Percentiles rank a stretch among this genome's conserved stretches.
These are phyloP conservation scores for Anhinga anhinga DNA, from an alignment of 2,113 vertebrate genomes.

Conservation along the genomic window DNA sequence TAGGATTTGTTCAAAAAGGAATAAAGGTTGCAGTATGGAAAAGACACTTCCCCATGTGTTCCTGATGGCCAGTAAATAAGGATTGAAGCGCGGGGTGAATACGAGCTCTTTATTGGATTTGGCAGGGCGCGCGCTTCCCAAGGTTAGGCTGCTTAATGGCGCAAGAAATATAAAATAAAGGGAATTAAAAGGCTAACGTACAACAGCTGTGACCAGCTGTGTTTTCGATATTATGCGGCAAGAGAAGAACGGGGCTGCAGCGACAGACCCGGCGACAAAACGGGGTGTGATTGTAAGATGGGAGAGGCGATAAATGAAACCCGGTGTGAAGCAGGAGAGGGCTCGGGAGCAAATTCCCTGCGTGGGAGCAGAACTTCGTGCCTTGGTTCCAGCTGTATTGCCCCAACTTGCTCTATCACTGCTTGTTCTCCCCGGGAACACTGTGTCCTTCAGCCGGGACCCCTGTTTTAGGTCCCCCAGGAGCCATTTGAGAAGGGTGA, in stretches of 20 bases:
- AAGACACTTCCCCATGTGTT: background rate
- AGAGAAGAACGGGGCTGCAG: fast-evolving
- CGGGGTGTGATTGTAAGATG: fast-evolving
- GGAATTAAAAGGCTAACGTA: fast-evolving
- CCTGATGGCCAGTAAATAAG: background rate
- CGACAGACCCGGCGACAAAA: fast-evolving
- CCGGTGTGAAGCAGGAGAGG: background rate
- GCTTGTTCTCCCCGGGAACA: fast-evolving
- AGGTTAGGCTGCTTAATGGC: background rate
- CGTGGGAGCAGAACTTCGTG: fast-evolving
- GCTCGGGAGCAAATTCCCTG: fast-evolving
- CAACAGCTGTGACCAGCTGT: background rate
- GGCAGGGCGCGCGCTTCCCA: background rate
- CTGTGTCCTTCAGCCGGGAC: fast-evolving
- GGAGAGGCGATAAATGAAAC: background rate
- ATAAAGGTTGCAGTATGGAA: background rate
- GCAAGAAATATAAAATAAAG: background rate
- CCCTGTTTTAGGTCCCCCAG: fast-evolving
- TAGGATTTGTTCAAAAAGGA: background rate
- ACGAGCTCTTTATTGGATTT: background rate
- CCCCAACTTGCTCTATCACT: fast-evolving
- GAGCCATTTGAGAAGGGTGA: background rate
- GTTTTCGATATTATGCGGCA: fast-evolving
- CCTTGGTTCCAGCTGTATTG: background rate
- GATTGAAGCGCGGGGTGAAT: fast-evolving